These are phyloP conservation scores for Protaetia brevitarsis DNA, from an alignment of 1,140 invertebrate species.

Conservation along the genomic window DNA sequence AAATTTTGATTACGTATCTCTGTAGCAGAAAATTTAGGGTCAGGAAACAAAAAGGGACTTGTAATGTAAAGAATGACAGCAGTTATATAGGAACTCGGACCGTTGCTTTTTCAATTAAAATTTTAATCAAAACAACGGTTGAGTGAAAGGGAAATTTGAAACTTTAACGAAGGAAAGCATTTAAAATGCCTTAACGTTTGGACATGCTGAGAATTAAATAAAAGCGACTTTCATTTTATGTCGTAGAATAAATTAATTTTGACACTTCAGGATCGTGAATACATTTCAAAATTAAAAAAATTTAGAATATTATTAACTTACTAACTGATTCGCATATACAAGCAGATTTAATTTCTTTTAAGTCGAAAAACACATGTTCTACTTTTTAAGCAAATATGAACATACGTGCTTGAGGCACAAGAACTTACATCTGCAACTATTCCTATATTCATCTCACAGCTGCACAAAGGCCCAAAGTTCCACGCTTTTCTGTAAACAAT, in stretches of 20 bases:
- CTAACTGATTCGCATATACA: too few species aligned
- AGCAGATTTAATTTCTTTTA: too few species aligned
- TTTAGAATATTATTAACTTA: too few species aligned
- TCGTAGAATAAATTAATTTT: neutral
- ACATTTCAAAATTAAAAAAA: too few species aligned
- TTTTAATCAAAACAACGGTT: neutral
- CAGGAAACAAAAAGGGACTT: neutral
- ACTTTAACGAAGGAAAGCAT: neutral
- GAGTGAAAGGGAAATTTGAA: neutral
- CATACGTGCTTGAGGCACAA: too few species aligned
- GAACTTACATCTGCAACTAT: too few species aligned
- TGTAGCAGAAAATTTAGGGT: neutral
- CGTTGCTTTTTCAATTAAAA: slow-evolving; percentile 12
- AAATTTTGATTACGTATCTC: neutral
- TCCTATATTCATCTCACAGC: too few species aligned
- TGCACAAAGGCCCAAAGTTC: too few species aligned
- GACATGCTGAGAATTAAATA: neutral
- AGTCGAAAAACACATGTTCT: too few species aligned
- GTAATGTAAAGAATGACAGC: slow-evolving; percentile 1
- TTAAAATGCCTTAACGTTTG: neutral
- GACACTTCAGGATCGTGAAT: too few species aligned
- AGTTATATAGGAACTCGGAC: neutral
- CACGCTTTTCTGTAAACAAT: too few species aligned
- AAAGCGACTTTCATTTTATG: neutral
- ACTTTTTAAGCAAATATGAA: too few species aligned